phyloP scores from a whole-genome alignment of 2,113 vertebrate species.

The Chaenogobius annularis region DNA sequence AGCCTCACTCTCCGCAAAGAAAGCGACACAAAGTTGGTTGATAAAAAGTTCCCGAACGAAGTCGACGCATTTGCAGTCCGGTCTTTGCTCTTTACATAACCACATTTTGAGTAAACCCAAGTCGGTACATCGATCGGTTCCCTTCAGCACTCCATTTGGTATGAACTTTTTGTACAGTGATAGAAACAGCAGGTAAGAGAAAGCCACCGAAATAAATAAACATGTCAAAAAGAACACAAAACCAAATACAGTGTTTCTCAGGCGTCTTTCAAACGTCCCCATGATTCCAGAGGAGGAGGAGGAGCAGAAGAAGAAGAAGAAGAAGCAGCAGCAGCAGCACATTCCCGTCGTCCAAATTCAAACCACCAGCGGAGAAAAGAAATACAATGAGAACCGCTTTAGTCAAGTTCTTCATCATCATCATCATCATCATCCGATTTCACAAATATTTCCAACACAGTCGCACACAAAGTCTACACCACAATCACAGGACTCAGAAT shows the following conservation, averaged over 20 bases:
- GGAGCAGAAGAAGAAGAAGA: too few species aligned
- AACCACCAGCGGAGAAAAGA: slow-evolving; percentile 62
- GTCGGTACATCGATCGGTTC: slow-evolving; percentile 8
- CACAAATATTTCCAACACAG: slow-evolving; percentile 29
- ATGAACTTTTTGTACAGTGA: slow-evolving; percentile 44
- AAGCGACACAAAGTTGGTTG: too few species aligned
- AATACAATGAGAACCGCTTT: slow-evolving; percentile 37
- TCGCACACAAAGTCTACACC: slow-evolving; percentile 51
- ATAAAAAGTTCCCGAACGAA: too few species aligned
- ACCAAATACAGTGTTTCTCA: slow-evolving; percentile 21
- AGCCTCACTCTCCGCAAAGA: too few species aligned
- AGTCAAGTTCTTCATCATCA: neutral
- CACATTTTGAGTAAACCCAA: slow-evolving; percentile 6
- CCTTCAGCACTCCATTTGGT: slow-evolving; percentile 40
- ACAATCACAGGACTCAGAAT: slow-evolving; percentile 38
- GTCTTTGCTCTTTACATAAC: neutral
- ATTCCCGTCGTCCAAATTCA: slow-evolving; percentile 40
- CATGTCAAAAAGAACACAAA: slow-evolving; percentile 41
- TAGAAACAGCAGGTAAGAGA: slow-evolving; percentile 31
- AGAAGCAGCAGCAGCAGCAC: slow-evolving; percentile 64
- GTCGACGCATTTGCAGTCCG: too few species aligned
- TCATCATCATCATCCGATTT: slow-evolving; percentile 30
- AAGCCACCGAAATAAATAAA: slow-evolving; percentile 62
- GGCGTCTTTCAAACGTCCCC: slow-evolving; percentile 40
- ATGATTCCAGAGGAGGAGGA: slow-evolving; percentile 44